Base-by-base conservation (phyloP, 2,113 vertebrate genomes). In the Sapajus apella region DNA sequence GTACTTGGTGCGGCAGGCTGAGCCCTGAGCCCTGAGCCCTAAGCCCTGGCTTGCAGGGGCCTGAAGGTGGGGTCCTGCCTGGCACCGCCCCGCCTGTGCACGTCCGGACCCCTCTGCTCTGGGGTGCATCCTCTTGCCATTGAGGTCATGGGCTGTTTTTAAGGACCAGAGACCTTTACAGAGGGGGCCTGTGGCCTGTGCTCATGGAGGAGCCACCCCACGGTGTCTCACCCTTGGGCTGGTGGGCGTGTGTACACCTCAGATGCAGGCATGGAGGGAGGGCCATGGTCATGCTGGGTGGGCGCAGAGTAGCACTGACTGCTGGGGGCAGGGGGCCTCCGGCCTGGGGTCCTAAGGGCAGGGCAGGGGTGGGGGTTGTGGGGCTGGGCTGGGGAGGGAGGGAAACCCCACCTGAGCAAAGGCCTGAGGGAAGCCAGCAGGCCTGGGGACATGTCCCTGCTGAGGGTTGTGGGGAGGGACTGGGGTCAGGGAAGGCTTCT, bases 41-140 rank as follows among this genome's bases (percentile, higher is more conserved):
- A 13, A 12, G 12, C 37, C 72, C 23, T 43, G 37, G 16, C 6
- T 2, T 0, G n/a, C 13, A 1, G 0, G 2, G 8, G 8, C 25
- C 23, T 13, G 13, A 68, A 37, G 27, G n/a, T 7, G n/a, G n/a
- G 30, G 20, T 35, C 20, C 20, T 10, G n/a, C 76, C 12, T 18
- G 9, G 25, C 1, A 8, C 66, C 1, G 0, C 20, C 27, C 35
- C 35, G 25, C 3, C 40, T 45, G 1, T n/a, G n/a, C 45, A 16
- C 43, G 77, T 27, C 14, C 1, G 16, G 7, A 30, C 27, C 75
- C 70, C 16, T 45, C 27, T 18, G 45, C 16, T 47, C 45, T 16
- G 3, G 32, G 7, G 18, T 18, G 50, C 66, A 14, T 37, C 47
- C 61, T n/a, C 16, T 50, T 6, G 5, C 8, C 86, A 25, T 21